phyloP scores from a whole-genome alignment of 2,888 invertebrate species.

The Parelbella ahira region DNA sequence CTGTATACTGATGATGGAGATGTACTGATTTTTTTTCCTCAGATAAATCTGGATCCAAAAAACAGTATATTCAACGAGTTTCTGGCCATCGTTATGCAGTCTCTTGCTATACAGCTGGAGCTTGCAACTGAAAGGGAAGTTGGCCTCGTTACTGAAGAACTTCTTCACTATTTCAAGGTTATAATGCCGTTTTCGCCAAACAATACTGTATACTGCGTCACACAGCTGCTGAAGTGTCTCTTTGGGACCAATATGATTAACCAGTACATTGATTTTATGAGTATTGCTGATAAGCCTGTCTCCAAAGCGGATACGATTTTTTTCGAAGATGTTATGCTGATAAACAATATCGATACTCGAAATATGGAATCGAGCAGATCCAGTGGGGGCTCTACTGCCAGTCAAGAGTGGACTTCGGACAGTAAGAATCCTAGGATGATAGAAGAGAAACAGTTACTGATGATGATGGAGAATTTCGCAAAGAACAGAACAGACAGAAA shows the following conservation, averaged over 20 bases:
- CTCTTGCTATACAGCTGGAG: conserved; percentile 86
- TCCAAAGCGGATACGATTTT: conserved; percentile 38
- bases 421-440: conserved; percentile 58
- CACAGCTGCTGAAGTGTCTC: conserved; percentile 87
- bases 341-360: conserved; percentile 40
- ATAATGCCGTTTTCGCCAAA: conserved; percentile 86
- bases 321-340: conserved; percentile 55
- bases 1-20: too few relatives aligned
- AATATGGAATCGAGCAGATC: conserved; percentile 46
- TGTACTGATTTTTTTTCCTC: too few relatives aligned
- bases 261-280: conserved; percentile 63
- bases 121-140: conserved; percentile 85
- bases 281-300: conserved; percentile 43
- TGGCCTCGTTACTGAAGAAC: conserved; percentile 88
- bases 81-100: conserved; percentile 82
- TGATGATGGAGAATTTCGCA: conserved; percentile 67
- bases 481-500: conserved; percentile 70
- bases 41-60: conserved; percentile 89
- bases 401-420: conserved; percentile 56
- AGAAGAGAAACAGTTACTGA: conserved; percentile 56
- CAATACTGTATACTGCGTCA: conserved; percentile 86
- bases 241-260: conserved; percentile 86
- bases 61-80: conserved; percentile 87
- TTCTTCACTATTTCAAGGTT: conserved; percentile 86
- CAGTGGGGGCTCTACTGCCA: conserved; percentile 53